Base-by-base conservation (phyloP, 1,140 invertebrate species). In the Anthonomus grandis region DNA sequence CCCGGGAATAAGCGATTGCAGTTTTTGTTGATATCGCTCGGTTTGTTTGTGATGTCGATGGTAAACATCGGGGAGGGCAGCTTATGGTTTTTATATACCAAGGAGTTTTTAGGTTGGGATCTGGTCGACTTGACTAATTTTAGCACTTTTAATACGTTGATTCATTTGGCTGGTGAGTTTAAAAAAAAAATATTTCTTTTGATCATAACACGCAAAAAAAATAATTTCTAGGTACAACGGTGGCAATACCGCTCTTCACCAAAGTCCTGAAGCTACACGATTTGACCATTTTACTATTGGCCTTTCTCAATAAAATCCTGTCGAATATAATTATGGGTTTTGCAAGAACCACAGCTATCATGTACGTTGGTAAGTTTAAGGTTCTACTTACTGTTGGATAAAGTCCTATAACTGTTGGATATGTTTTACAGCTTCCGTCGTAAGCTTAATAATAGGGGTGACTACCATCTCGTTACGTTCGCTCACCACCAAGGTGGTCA, bases 401-500 rank as follows among this genome's bases (percentile, higher is more conserved):
- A 10, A 39, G 17, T n/a, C 5, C 37, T 17, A 8, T 15, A 5
- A 39, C n/a, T n/a, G n/a, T n/a, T n/a, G n/a, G n/a, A n/a, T n/a
- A n/a, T n/a, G n/a, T 54, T 24, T 42, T 65, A 25, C 51, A 71
- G 68, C 48, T 4, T 62, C 60, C n/a, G 64, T 71, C 8, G 73
- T 82, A 6, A 79, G 80, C 56, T 72, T 82, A 21, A 76, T 83
- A 39, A 80, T 77, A 24, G 78, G 75, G 18, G 72, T 77, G 4
- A 78, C 77, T 34, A 67, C 73, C 3, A 78, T 80, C 4, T 76
- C 75, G 1, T 74, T 81, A 17, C 70, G 80, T 55, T 81, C 81
- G 3, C 63, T 82, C 37, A 78, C 78, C 2, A 81, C 81, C 0
- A 83, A 83, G 68, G 68, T 81, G 2, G 79, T 82, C 2, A 66